Evolutionary conservation across 1,140 invertebrate genomes (phyloP).

Genomic region (Macrosteles quadrilineatus): DNA sequence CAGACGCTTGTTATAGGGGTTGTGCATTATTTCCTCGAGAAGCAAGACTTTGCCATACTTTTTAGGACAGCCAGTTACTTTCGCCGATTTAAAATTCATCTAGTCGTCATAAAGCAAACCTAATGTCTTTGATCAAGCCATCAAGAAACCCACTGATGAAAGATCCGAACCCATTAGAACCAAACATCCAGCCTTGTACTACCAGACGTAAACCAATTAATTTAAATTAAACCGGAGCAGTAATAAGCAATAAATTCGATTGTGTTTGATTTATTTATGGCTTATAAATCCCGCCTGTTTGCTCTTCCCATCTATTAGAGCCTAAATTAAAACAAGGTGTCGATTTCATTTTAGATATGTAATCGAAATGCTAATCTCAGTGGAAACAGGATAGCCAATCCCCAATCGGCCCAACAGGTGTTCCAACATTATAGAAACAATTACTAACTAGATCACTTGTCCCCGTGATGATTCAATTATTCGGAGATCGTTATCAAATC

Average conservation of each 20-base stretch:
- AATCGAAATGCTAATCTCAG: constrained; percentile 11
- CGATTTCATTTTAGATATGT: constrained; percentile 23
- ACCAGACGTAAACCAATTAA: no score
- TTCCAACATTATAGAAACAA: not conserved
- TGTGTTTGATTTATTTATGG: not conserved
- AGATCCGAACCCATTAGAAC: no score
- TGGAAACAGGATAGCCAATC: not conserved
- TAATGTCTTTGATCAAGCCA: no score
- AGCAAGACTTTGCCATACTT: no score
- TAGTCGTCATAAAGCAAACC: no score
- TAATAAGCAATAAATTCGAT: constrained; percentile 19
- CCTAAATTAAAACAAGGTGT: constrained; percentile 21
- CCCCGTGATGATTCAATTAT: constrained; percentile 13
- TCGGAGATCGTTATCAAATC: not conserved
- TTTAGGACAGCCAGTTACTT: no score
- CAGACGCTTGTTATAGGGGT: no score
- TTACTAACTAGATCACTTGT: constrained; percentile 10
- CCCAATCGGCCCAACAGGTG: not conserved
- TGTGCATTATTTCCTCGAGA: no score
- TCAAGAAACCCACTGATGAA: no score
- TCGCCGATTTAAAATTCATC: no score
- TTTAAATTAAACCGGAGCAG: constrained; percentile 13
- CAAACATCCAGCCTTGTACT: no score
- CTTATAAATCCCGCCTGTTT: not conserved
- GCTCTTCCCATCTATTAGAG: constrained; percentile 12